Evolutionary conservation across 92 coral and sea anemone genomes (phyloP).

Genomic region (Parazoanthus atlanticus): DNA sequence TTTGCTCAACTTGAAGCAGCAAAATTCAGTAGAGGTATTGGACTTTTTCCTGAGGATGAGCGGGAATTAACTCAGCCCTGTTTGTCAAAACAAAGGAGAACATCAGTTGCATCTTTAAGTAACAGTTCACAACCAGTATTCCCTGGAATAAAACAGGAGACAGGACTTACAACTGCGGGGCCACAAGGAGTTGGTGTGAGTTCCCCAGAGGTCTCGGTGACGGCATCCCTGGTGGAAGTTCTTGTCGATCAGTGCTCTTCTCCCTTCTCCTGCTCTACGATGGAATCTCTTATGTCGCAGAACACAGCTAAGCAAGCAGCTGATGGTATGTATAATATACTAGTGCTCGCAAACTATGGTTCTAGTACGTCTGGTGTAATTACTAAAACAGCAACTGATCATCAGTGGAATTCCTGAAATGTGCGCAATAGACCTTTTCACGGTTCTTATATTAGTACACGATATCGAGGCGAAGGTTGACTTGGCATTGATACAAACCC

Average conservation of each 20-base stretch:
- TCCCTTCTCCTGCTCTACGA: slow-evolving; percentile 82
- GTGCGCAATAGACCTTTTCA: too few species aligned
- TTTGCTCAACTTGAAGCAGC: slow-evolving; percentile 77
- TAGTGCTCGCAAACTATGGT: neutral
- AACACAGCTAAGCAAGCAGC: slow-evolving; percentile 51
- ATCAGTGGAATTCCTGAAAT: too few species aligned
- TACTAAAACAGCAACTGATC: too few species aligned
- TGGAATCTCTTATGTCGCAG: slow-evolving; percentile 68
- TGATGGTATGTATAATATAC: slow-evolving; percentile 18
- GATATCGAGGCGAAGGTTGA: too few species aligned
- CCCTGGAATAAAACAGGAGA: slow-evolving; percentile 41
- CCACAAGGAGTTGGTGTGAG: neutral
- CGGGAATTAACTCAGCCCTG: slow-evolving; percentile 15
- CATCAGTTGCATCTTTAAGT: slow-evolving; percentile 39
- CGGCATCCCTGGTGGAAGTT: slow-evolving; percentile 70
- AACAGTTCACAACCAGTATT: slow-evolving; percentile 38
- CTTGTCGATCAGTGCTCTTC: slow-evolving; percentile 96
- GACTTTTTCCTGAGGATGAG: slow-evolving; percentile 87
- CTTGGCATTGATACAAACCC: too few species aligned
- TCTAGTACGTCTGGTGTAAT: neutral
- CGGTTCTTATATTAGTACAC: too few species aligned
- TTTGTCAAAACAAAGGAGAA: slow-evolving; percentile 28
- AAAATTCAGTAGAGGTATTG: slow-evolving; percentile 77
- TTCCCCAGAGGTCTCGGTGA: slow-evolving; percentile 42
- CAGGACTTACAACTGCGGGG: slow-evolving; percentile 18